Base-by-base conservation (phyloP, 2,113 vertebrate species). In the Nothoprocta pentlandii region DNA sequence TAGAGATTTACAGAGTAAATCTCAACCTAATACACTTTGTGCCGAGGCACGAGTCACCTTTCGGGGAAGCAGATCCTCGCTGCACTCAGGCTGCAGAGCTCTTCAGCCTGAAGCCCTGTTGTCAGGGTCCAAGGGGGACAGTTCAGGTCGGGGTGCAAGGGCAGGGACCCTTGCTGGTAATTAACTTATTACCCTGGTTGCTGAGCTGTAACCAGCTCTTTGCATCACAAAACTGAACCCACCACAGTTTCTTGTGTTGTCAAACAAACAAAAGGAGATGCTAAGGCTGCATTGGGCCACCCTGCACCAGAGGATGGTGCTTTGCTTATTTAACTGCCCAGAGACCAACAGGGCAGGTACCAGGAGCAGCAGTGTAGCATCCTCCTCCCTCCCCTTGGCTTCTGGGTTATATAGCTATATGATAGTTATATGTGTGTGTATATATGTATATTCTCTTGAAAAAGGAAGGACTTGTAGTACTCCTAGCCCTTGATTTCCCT, bases 1-100 rank as follows among this genome's bases (percentile, higher is more conserved):
- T 93, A 94, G 94, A 96, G 93, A 93, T 94, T 73, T 93, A 85
- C 90, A 96, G 51, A 59, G 79, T 66, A 80, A 41, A 91, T 86
- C 92, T 95, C 90, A 28, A 64, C 71, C 6, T 36, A 73, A 28
- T 19, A 9, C 34, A 0, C 83, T 67, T 21, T 63, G 71, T 39
- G 34, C 90, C 74, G 85, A 62, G 54, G 1, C 25, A 59, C 16
- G 7, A 94, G 79, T 93, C 95, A 93, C 85, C 82, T 87, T 92
- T 36, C 42, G 54, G 76, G 3, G 8, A 49, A 77, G 82, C 71
- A 51, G 25, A 6, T 83, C 73, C 30, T 66, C 4, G 49, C 71
- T 85, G 76, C 5, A 1, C 42, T 71, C 78, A 68, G 1, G n/a
- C 44, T 66, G 19, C 66, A 16, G 3, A 49, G 34, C 14, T 56